Conservation (phyloP, 2,113 vertebrate species). For the Halcyon senegalensis region DNA sequence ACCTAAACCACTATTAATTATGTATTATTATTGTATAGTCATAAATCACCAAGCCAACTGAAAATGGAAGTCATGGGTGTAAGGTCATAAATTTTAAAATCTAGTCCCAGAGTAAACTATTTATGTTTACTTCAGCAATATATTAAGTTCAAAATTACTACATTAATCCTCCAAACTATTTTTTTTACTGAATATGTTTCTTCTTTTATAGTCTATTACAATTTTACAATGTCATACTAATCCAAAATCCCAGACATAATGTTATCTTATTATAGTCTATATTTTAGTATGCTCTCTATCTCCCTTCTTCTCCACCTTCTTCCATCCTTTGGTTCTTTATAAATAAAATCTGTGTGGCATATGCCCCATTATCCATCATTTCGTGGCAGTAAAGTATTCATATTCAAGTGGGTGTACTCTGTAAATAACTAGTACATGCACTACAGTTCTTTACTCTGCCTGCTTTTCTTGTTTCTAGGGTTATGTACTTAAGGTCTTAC, state of each 20-base stretch:
- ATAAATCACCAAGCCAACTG: conserved; percentile 6
- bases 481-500: neutral
- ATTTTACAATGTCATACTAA: conserved; percentile 11
- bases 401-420: neutral
- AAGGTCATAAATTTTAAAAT: neutral
- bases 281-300: neutral
- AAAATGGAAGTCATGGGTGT: neutral
- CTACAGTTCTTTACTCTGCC: neutral
- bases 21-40: neutral
- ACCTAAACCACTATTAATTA: neutral
- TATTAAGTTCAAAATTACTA: neutral
- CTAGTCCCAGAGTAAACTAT: neutral
- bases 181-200: neutral
- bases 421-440: neutral
- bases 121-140: conserved; percentile 2
- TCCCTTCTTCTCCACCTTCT: neutral
- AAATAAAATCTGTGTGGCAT: neutral
- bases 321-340: neutral
- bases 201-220: neutral
- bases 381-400: neutral
- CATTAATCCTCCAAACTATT: neutral
- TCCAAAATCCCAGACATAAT: neutral
- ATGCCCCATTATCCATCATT: neutral
- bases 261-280: neutral
- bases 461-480: neutral